Conservation (phyloP, 1,140 invertebrate species). For the Macrotrachela quadricornifera region DNA sequence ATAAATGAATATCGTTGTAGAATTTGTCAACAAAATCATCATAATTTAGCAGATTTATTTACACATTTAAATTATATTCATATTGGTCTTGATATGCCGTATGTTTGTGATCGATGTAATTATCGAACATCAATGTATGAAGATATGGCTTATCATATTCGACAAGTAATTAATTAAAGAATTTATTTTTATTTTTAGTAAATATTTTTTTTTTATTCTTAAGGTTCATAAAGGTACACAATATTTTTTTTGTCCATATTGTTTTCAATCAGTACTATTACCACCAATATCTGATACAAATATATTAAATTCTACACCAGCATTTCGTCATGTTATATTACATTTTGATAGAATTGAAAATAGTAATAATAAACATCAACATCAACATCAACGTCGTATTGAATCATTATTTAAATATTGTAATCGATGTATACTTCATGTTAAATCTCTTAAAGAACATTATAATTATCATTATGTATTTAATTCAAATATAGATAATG, state of each 20-base stretch:
- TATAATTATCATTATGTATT: background rate
- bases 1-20: slow-evolving; percentile 2
- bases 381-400: background rate
- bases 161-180: background rate
- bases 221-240: background rate
- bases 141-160: slow-evolving; percentile 7
- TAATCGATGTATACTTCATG: slow-evolving; percentile 5
- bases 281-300: background rate
- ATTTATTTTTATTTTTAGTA: too few species aligned
- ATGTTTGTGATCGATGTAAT: slow-evolving; percentile 6
- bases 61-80: slow-evolving; percentile 1
- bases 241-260: slow-evolving; percentile 8
- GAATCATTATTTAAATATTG: slow-evolving; percentile 6
- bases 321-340: background rate
- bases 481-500: too few species aligned
- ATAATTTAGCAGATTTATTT: background rate
- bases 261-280: slow-evolving; percentile 6
- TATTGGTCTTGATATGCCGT: slow-evolving; percentile 7
- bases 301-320: too few species aligned
- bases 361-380: background rate
- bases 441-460: slow-evolving; percentile 5
- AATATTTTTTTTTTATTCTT: background rate
- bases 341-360: background rate
- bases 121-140: slow-evolving; percentile 8
- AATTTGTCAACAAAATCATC: slow-evolving; percentile 7